phyloP scores from a whole-genome alignment of 1,140 invertebrate species.

The Rhizoglyphus robini region DNA sequence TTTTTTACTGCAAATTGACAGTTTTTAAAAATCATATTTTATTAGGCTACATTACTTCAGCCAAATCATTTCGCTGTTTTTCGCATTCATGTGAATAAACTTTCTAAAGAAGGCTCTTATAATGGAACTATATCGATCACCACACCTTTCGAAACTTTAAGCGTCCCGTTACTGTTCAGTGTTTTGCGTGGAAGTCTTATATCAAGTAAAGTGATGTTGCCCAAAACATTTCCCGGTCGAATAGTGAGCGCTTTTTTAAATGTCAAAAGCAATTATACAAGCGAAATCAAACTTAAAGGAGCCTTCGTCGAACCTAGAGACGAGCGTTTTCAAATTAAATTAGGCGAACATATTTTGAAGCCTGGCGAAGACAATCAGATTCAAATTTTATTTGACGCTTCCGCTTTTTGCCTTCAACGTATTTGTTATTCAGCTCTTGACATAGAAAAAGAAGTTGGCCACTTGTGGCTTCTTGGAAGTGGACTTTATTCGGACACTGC shows the following conservation, averaged over 20 bases:
- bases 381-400: conserved; percentile 51
- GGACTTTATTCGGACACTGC: conserved; percentile 46
- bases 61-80: conserved; percentile 57
- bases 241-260: background rate
- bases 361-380: conserved; percentile 34
- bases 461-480: conserved; percentile 56
- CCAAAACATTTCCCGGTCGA: conserved; percentile 13
- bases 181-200: conserved; percentile 26
- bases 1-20: background rate
- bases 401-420: conserved; percentile 45
- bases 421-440: conserved; percentile 47
- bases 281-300: conserved; percentile 10
- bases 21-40: background rate
- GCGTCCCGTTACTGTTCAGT: conserved; percentile 38
- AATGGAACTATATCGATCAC: conserved; percentile 54
- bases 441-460: conserved; percentile 35
- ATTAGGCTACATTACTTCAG: conserved; percentile 41
- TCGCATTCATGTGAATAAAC: conserved; percentile 52
- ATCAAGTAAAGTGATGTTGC: background rate
- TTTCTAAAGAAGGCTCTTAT: conserved; percentile 51
- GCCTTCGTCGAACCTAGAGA: conserved; percentile 12
- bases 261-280: conserved; percentile 6
- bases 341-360: background rate
- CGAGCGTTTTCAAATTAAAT: conserved; percentile 16
- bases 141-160: conserved; percentile 54